A percentile compares a stretch with the other conserved stretches of the same genome.
These are phyloP conservation scores for Limnephilus marmoratus DNA, from an alignment of 2,888 invertebrate genomes.

Conservation along the genomic window DNA sequence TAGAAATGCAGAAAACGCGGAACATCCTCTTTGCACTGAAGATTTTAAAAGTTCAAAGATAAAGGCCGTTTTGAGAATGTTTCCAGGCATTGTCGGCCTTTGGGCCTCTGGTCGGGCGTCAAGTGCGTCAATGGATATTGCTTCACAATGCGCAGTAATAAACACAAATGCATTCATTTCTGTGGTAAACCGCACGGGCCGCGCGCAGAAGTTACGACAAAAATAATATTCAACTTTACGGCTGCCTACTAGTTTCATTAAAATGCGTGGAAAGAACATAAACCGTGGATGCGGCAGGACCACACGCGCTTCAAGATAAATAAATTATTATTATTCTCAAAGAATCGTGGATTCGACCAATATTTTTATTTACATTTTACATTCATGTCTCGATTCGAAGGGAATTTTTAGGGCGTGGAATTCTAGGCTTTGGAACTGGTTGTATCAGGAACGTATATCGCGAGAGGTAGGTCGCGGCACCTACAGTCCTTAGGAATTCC, in stretches of 20 bases:
- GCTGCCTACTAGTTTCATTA: constrained; percentile 32
- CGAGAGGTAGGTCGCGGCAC: background rate
- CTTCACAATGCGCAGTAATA: constrained; percentile 33
- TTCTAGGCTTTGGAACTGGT: background rate
- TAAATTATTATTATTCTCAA: background rate
- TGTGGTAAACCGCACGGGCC: constrained; percentile 30
- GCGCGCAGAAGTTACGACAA: constrained; percentile 21
- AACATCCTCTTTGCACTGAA: background rate
- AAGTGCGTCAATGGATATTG: constrained; percentile 14
- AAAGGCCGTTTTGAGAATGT: background rate
- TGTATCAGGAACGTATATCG: constrained; percentile 2
- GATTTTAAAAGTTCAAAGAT: background rate
- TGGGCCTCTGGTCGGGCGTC: background rate
- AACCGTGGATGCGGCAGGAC: constrained; percentile 23
- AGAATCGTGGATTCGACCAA: background rate
- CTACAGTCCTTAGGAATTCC: constrained; percentile 30
- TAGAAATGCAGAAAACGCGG: background rate
- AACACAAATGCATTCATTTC: constrained; percentile 26
- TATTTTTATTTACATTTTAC: constrained; percentile 45
- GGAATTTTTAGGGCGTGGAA: constrained; percentile 17
- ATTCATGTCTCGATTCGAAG: constrained; percentile 29
- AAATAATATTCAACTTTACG: constrained; percentile 26
- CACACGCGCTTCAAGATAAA: constrained; percentile 24
- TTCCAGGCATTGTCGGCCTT: background rate
- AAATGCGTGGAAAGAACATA: constrained; percentile 17